A percentile compares a stretch with the other conserved stretches of the same genome.
Evolutionary conservation across 2,113 vertebrate species (phyloP).

Genomic region (Chaetodon auriga): DNA sequence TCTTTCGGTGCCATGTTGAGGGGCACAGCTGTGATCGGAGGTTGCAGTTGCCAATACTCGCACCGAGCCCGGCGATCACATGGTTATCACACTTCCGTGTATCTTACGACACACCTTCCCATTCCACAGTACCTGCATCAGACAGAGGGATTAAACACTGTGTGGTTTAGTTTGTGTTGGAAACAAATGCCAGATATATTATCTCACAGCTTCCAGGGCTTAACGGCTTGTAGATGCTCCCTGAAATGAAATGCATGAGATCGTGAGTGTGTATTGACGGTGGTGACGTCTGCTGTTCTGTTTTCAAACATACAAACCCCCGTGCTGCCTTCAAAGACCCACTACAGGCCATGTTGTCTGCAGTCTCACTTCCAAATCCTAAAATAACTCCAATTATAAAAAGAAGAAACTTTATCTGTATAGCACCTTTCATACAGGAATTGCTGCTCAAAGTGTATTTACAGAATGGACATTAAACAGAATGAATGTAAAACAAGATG

Average conservation of each 20-base stretch:
- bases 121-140: neutral
- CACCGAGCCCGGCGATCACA: neutral
- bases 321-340: neutral
- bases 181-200: neutral
- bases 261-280: neutral
- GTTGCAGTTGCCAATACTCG: conserved; percentile 2
- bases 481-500: too few relatives aligned
- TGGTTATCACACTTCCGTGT: conserved; percentile 60
- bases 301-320: neutral
- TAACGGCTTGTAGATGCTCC: too few relatives aligned
- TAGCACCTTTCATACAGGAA: too few relatives aligned
- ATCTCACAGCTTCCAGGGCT: fast-evolving
- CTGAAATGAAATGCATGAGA: neutral
- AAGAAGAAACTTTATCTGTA: too few relatives aligned
- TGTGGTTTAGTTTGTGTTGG: neutral
- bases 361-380: too few relatives aligned
- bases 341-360: neutral
- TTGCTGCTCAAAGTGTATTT: too few relatives aligned
- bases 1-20: conserved; percentile 86
- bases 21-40: conserved; percentile 15
- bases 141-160: neutral
- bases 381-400: too few relatives aligned
- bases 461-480: too few relatives aligned
- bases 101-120: conserved; percentile 10
- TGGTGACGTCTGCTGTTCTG: conserved; percentile 41